Evolutionary conservation across 1,140 invertebrate genomes (phyloP).

Genomic region (Kradibia gibbosae): DNA sequence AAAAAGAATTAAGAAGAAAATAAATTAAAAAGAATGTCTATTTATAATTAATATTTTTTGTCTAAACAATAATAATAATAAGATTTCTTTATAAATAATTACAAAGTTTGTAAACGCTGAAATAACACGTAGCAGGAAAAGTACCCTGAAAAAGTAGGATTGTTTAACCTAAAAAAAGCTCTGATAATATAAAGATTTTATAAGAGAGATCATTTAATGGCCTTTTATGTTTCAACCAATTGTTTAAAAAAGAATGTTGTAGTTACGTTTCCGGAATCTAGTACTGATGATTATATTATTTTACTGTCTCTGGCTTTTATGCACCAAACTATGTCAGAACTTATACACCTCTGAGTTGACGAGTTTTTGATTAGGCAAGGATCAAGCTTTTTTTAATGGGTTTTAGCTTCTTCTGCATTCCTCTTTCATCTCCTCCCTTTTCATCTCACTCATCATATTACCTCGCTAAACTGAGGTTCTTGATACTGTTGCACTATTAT

Average conservation of each 20-base stretch:
- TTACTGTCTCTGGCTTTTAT: neutral
- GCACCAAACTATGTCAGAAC: neutral
- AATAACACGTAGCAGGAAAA: neutral
- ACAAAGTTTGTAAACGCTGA: too few relatives aligned
- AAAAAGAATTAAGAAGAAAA: too few relatives aligned
- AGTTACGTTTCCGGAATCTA: neutral
- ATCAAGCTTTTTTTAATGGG: conserved; percentile 67
- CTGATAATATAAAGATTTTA: neutral
- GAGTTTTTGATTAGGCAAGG: conserved; percentile 70
- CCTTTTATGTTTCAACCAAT: neutral
- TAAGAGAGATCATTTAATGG: neutral
- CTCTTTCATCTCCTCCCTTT: conserved; percentile 46
- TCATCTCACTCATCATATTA: neutral
- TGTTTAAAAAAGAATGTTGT: conserved; percentile 9
- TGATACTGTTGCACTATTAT: neutral
- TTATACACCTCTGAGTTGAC: conserved; percentile 59
- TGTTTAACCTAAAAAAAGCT: neutral
- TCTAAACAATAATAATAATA: too few relatives aligned
- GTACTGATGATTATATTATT: conserved; percentile 26
- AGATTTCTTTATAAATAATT: too few relatives aligned
- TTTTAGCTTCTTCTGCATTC: conserved; percentile 51
- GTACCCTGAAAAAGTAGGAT: neutral
- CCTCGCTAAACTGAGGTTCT: too few relatives aligned
- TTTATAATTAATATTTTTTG: too few relatives aligned
- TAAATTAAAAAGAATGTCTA: too few relatives aligned